Base-by-base conservation (phyloP, 2,888 invertebrate species). In the Clunio marinus region DNA sequence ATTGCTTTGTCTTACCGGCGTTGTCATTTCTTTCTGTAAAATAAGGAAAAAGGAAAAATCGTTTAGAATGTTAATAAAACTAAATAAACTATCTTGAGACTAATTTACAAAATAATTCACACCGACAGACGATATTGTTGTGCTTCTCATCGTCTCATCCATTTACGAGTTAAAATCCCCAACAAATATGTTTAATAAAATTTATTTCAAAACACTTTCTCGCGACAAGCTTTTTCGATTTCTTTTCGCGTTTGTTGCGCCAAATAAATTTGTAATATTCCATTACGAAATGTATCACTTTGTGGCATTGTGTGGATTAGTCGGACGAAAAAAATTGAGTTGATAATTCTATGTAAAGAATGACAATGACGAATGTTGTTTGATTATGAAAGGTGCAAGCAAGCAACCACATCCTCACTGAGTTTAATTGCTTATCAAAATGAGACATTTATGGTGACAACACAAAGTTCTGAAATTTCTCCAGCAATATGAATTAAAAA, bases 241-340 rank as follows among this genome's bases (percentile, higher is more conserved):
- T 63, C 41, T 24, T 62, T 62, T 28, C 37, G 35, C 41, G 41
- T 15, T 63, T n/a, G 45, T 15, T 63, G 37, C 28, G 46, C 17
- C 63, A 45, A 63, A 63, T 63, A 63, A 63, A 63, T 63, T 63
- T 46, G 63, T 63, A 63, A 20, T 63, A 46, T 13, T 63, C 63
- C 63, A 63, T 63, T 63, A 46, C 22, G 63, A 45, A 63, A 25
- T 63, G 45, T 63, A 41, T 37, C 62, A 62, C 25, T 46, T 63
- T 63, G 46, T 63, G 63, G 63, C 35, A n/a, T n/a, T 41, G 41
- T 41, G 41, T 41, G 41, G n/a, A 41, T 41, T 41, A 45, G 35
- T 37, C n/a, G n/a, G n/a, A n/a, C n/a, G n/a, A n/a, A n/a, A n/a
- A n/a, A n/a, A n/a, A n/a, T n/a, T n/a, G 22, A 27, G 13, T 37